Percentiles rank a stretch among this genome's conserved stretches.
Evolutionary conservation across 2,888 invertebrate genomes (phyloP).

Genomic region (Aphodius granarius): DNA sequence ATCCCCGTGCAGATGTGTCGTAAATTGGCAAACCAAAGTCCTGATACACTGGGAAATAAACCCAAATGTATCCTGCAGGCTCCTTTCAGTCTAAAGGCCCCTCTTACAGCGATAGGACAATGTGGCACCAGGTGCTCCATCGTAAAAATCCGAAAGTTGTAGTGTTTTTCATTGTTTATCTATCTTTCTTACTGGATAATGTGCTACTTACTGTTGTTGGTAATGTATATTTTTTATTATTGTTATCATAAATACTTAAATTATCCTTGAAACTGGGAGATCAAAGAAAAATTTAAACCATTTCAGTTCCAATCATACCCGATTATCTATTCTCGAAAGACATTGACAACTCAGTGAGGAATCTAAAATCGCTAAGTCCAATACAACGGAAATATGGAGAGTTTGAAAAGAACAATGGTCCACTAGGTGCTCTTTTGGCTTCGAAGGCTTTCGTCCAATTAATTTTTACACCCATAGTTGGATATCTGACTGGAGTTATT

Average conservation of each 20-base stretch:
- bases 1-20: slow-evolving; percentile 39
- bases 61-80: slow-evolving; percentile 32
- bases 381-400: slow-evolving; percentile 51
- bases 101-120: slow-evolving; percentile 21
- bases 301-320: slow-evolving; percentile 78
- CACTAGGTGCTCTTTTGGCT: slow-evolving; percentile 69
- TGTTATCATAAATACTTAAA: neutral
- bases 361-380: slow-evolving; percentile 49
- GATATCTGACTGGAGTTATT: slow-evolving; percentile 64
- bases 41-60: slow-evolving; percentile 30
- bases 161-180: slow-evolving; percentile 65
- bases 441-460: slow-evolving; percentile 82
- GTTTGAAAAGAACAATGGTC: slow-evolving; percentile 64
- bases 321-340: slow-evolving; percentile 66
- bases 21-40: slow-evolving; percentile 36
- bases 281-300: neutral
- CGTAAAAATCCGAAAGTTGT: slow-evolving; percentile 46
- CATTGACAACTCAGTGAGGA: slow-evolving; percentile 28
- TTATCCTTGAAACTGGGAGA: neutral
- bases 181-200: slow-evolving; percentile 82
- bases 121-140: slow-evolving; percentile 24
- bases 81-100: slow-evolving; percentile 6
- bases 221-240: slow-evolving; percentile 55
- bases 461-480: slow-evolving; percentile 74
- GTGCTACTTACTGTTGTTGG: slow-evolving; percentile 86